A percentile compares a stretch with the other conserved stretches of the same genome.
Conservation (phyloP, 2,113 vertebrate genomes). For the Nothocercus julius region DNA sequence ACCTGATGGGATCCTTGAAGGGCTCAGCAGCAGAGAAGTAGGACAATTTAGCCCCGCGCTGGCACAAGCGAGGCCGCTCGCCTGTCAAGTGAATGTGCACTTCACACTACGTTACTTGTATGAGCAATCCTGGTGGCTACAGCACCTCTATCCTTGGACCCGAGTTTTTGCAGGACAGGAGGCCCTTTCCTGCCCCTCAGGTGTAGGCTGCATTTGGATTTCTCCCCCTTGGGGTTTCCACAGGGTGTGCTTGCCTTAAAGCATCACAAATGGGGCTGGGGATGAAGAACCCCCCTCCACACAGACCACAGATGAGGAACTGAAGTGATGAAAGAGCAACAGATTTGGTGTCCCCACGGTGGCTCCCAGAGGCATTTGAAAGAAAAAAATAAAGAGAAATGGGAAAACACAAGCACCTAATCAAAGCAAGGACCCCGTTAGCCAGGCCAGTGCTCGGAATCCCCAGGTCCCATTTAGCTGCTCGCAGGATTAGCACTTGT, state of each 20-base stretch:
- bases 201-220: background rate
- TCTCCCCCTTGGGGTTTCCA: background rate
- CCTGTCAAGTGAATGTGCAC: background rate
- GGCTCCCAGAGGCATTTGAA: constrained; percentile 3
- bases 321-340: background rate
- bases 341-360: background rate
- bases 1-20: background rate
- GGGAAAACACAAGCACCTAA: background rate
- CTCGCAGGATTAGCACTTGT: constrained; percentile 52
- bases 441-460: background rate
- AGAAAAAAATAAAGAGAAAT: background rate
- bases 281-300: background rate
- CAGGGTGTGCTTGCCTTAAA: background rate
- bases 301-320: background rate
- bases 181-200: background rate
- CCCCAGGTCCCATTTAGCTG: constrained; percentile 6
- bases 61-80: background rate
- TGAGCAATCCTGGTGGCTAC: fast-evolving
- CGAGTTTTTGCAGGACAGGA: background rate
- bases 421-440: background rate
- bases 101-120: background rate
- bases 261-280: fast-evolving
- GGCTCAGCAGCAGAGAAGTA: fast-evolving
- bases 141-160: fast-evolving
- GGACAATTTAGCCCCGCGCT: background rate